Base-by-base conservation (phyloP, 2,888 invertebrate genomes). In the Elmis aenea region DNA sequence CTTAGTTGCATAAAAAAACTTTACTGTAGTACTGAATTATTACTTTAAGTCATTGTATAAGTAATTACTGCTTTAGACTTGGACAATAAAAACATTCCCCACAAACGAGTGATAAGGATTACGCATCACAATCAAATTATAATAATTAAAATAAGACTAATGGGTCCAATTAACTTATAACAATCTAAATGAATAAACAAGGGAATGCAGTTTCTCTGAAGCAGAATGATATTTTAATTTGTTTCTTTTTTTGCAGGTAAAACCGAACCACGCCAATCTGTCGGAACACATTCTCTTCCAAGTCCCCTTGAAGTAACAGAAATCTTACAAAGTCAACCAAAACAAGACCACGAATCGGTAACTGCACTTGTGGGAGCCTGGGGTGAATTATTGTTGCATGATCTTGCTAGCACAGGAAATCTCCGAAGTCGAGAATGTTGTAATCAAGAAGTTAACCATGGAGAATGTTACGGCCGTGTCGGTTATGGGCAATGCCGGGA, bases 301-400 rank as follows among this genome's bases (percentile, higher is more conserved):
- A 73, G 75, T 31, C 71, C 84, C 0, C 61, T 74, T 24, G 69
- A 75, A 26, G 75, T 80, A 2, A 73, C 81, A 2, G 72, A 76
- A 2, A 71, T 73, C 1, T 66, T 79, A 13, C 77, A 77, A 49
- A 70, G 71, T 40, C 72, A 76, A 10, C 70, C 75, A 14, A 68
- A 74, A 9, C 64, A 68, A 1, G 71, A 76, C 26, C 86, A 86
- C 62, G 83, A 83, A 50, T 85, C 82, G 47, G 79, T 87, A 16
- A 86, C 84, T 14, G 83, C 85, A 52, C 72, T 88, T 56, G 66
- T 86, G 26, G 85, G 86, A 0, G 80, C 86, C 1, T 88, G 88
- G 88, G 82, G 86, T 24, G 84, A 86, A 55, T 64, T 89, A 13
- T 60, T 89, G 13, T 71, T 83, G 51, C 79, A 80, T 42, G 88